Evolutionary conservation across 2,113 vertebrate species (phyloP), one percentile per base, ranked within the genome.

Genomic region (Tauraco erythrolophus): DNA sequence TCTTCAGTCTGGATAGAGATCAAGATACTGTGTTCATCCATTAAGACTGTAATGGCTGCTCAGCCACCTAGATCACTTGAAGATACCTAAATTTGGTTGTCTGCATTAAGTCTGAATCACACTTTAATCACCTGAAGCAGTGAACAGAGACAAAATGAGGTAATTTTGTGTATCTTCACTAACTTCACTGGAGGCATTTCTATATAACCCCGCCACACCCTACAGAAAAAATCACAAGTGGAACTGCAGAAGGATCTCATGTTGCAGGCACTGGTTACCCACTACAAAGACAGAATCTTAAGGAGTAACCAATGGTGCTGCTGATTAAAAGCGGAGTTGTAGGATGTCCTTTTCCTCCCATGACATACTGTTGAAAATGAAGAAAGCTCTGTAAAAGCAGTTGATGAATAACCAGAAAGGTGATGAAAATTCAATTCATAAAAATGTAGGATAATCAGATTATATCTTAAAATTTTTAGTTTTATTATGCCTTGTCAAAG

Each of bases 181-280:
- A 24, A 22, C 45, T 74, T 71, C 45, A 25, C 8, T 39, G 37
- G 6, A 8, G 22, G 15, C 1, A 21, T 7, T 33, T 43, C 37
- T 77, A 0, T 4, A 2, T 46, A 57, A 61, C 30, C 5, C n/a
- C 16, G 24, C 16, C 24, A 2, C 18, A 75, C 2, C 14, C 6
- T 33, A 14, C 5, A 70, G n/a, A 58, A 68, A 70, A 70, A 53
- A 35, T n/a, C 14, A 17, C 7, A 7, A 7, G 11, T 74, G 9
- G 10, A 85, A 58, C 19, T 53, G 19, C 41, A 43, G 41, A 43
- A 43, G 41, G 41, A 43, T 43, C 41, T 43, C 41, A 43, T 43
- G 41, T 58, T 65, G 60, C 31, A 81, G 43, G 43, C 35, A 50
- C 8, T 22, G 5, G 9, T 35, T 81, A 27, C 5, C 35, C 74